Percentiles rank a stretch among this genome's conserved stretches.
These are phyloP conservation scores for Smittia aterrima DNA, from an alignment of 2,888 invertebrate genomes.

Conservation along the genomic window DNA sequence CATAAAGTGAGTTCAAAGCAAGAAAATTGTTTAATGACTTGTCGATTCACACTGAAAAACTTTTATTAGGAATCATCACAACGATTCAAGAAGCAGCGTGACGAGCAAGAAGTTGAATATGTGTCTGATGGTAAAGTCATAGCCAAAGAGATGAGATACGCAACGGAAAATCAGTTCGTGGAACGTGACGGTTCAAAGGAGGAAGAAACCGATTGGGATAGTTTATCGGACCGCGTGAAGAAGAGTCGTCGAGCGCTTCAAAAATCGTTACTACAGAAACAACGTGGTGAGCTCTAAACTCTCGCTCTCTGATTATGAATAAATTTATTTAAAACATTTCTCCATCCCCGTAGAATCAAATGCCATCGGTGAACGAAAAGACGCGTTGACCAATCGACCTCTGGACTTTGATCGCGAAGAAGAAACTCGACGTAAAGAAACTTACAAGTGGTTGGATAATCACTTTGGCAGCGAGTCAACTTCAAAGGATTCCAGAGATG, in stretches of 20 bases:
- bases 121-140: constrained; percentile 77
- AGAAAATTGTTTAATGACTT: not conserved
- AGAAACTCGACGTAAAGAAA: constrained; percentile 84
- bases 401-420: constrained; percentile 85
- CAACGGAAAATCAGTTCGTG: constrained; percentile 79
- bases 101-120: constrained; percentile 81
- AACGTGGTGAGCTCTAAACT: constrained; percentile 54
- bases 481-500: constrained; percentile 55
- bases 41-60: not conserved
- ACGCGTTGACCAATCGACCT: constrained; percentile 76
- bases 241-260: constrained; percentile 59
- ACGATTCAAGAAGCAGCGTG: constrained; percentile 68
- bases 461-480: constrained; percentile 88
- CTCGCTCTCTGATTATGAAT: not conserved
- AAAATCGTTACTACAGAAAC: constrained; percentile 54
- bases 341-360: constrained; percentile 20
- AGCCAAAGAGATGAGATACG: constrained; percentile 76
- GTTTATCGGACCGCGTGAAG: constrained; percentile 72
- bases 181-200: constrained; percentile 66
- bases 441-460: constrained; percentile 86
- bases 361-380: constrained; percentile 65
- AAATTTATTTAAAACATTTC: not conserved
- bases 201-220: constrained; percentile 72
- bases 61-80: constrained; percentile 58
- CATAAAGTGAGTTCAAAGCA: constrained; percentile 47